phyloP scores from a whole-genome alignment of 2,797 vertebrate genomes.

The Megalops cyprinoides region DNA sequence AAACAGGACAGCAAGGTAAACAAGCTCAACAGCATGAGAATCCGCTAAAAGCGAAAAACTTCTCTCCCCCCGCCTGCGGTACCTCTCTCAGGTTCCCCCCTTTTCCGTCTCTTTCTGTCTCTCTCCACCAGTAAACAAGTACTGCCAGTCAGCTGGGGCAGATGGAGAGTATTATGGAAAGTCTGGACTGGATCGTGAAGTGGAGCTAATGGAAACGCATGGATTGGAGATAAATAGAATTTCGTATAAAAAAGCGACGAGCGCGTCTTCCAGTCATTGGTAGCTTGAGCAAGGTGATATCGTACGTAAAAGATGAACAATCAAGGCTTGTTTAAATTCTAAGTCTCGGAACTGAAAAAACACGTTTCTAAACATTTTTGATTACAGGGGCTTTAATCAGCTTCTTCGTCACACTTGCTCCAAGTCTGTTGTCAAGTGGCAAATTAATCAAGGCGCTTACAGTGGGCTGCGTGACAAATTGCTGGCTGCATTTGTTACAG shows the following conservation, averaged over 20 bases:
- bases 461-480: too few relatives aligned
- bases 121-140: slow-evolving; percentile 85
- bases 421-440: background rate
- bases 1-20: slow-evolving; percentile 46
- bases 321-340: too few relatives aligned
- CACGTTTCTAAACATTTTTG: too few relatives aligned
- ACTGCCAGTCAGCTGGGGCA: slow-evolving; percentile 82
- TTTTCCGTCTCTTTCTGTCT: slow-evolving; percentile 67
- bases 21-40: slow-evolving; percentile 54
- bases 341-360: too few relatives aligned
- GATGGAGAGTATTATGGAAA: slow-evolving; percentile 55
- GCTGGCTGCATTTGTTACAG: background rate
- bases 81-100: slow-evolving; percentile 69
- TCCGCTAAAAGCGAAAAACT: slow-evolving; percentile 69
- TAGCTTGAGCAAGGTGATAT: background rate
- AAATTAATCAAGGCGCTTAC: background rate
- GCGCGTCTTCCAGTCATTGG: background rate
- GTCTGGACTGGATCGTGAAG: slow-evolving; percentile 54
- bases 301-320: background rate
- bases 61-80: slow-evolving; percentile 66
- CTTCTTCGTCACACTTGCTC: background rate
- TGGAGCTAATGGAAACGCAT: background rate
- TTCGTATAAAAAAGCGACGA: slow-evolving; percentile 31
- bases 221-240: slow-evolving; percentile 55
- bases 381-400: background rate